phyloP scores from a whole-genome alignment of 2,797 vertebrate genomes.

The Sternotherus odoratus region DNA sequence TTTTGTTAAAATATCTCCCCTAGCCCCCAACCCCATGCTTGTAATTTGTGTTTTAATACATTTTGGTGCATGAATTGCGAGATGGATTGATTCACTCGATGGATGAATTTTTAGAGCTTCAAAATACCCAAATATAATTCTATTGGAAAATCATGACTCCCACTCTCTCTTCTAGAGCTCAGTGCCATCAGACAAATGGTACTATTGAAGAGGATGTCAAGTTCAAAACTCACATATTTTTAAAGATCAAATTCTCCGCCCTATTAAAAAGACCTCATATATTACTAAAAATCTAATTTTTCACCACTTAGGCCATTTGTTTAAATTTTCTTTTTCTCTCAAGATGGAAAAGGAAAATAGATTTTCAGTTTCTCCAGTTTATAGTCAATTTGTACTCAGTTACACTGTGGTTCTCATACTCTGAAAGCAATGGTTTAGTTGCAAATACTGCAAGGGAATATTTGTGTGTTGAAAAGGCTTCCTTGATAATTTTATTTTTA shows the following conservation, averaged over 20 bases:
- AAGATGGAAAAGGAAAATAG: background rate
- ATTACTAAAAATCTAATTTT: background rate
- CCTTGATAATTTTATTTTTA: background rate
- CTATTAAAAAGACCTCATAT: background rate
- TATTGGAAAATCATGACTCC: background rate
- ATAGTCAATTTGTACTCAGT: background rate
- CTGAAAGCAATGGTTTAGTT: background rate
- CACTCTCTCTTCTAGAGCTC: background rate
- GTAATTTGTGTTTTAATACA: rapidly evolving
- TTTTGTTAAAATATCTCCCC: background rate
- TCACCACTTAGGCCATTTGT: background rate
- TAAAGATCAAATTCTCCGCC: background rate
- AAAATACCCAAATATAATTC: background rate
- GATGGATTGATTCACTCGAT: background rate
- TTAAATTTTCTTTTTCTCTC: background rate
- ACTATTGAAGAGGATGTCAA: background rate
- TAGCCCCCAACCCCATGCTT: rapidly evolving
- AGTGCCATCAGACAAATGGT: background rate
- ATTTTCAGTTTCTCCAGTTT: background rate
- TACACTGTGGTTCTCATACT: background rate
- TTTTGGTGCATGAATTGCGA: background rate
- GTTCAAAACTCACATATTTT: background rate
- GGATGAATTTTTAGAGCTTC: background rate
- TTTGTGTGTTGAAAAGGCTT: background rate
- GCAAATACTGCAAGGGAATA: background rate